Percentiles rank a stretch among this genome's conserved stretches.
phyloP scores from a whole-genome alignment of 2,888 invertebrate species.

The Leucophenga montana region DNA sequence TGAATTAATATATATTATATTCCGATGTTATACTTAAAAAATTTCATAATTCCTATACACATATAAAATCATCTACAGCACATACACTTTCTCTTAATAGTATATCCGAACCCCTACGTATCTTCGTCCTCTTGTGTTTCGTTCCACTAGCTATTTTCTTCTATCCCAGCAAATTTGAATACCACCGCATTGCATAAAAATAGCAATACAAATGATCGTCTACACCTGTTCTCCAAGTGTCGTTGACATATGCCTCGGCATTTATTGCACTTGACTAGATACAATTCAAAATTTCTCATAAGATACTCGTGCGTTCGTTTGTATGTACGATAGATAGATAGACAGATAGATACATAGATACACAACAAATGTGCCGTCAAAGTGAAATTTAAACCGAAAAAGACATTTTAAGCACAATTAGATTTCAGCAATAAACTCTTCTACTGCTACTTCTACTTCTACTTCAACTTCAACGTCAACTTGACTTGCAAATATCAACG shows the following conservation, averaged over 20 bases:
- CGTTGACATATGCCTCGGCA: slow-evolving; percentile 36
- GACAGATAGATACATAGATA: neutral
- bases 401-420: neutral
- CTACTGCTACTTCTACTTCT: neutral
- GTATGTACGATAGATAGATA: too few relatives aligned
- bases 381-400: slow-evolving; percentile 12
- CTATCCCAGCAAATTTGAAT: neutral
- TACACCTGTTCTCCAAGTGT: slow-evolving; percentile 64
- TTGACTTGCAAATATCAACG: neutral
- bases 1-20: too few relatives aligned
- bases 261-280: slow-evolving; percentile 21
- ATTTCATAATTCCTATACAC: too few relatives aligned
- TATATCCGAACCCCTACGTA: too few relatives aligned
- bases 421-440: neutral
- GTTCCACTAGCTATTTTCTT: too few relatives aligned
- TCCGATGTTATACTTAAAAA: too few relatives aligned
- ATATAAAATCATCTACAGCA: too few relatives aligned
- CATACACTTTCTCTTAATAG: too few relatives aligned
- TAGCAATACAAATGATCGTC: slow-evolving; percentile 50
- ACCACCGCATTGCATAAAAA: slow-evolving; percentile 33
- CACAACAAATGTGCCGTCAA: neutral
- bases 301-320: neutral
- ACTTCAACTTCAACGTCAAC: neutral
- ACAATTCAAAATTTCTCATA: neutral
- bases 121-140: too few relatives aligned